Evolutionary conservation across 2,888 invertebrate species (phyloP).

Genomic region (Malacosoma neustria): DNA sequence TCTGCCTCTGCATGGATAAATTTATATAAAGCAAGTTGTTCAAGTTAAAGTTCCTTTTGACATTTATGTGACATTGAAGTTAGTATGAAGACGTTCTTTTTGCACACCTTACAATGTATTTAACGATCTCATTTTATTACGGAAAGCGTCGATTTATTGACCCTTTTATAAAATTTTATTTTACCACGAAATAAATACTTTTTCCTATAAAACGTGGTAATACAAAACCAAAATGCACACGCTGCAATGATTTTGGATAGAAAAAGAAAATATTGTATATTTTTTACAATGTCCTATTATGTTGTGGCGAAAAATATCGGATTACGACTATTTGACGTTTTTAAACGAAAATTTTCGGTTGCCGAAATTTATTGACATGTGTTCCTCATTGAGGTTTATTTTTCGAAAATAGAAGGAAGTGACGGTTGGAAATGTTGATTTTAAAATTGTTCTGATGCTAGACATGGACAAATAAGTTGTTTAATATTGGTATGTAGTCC

Average conservation of each 20-base stretch:
- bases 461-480: no score
- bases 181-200: background rate
- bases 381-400: slow-evolving; percentile 42
- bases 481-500: no score
- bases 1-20: no score
- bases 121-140: no score
- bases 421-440: slow-evolving; percentile 23
- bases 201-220: background rate
- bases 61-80: no score
- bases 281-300: background rate
- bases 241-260: background rate
- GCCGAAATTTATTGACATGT: slow-evolving; percentile 46
- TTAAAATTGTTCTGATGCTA: slow-evolving; percentile 6
- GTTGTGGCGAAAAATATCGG: slow-evolving; percentile 54
- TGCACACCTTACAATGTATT: no score
- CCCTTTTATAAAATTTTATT: background rate
- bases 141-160: no score
- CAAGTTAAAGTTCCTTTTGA: no score
- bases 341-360: slow-evolving; percentile 24
- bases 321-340: slow-evolving; percentile 46
- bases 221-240: background rate
- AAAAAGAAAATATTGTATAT: background rate
- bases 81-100: no score
- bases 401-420: slow-evolving; percentile 36
- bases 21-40: no score